Conservation (phyloP, 2,797 vertebrate species). For the Malurus leucopterus region DNA sequence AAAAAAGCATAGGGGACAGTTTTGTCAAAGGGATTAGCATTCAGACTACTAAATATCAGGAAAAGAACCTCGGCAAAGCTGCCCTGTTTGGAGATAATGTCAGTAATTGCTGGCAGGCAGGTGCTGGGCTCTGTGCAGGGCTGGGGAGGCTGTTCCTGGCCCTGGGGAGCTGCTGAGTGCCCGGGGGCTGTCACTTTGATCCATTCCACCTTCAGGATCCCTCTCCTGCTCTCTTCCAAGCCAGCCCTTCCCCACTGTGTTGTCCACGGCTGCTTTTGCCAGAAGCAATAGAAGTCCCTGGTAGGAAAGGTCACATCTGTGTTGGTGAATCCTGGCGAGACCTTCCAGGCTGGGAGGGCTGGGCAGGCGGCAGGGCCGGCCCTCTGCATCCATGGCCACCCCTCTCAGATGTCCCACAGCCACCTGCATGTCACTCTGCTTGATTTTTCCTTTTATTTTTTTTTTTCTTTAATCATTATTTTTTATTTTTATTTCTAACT, state of each 20-base stretch:
- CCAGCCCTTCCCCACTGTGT: conserved; percentile 10
- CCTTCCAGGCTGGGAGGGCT: conserved; percentile 26
- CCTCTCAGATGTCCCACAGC: background rate
- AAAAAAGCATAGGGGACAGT: conserved; percentile 60
- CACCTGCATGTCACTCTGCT: rapidly evolving
- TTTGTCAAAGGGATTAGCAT: conserved; percentile 83
- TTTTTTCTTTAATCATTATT: background rate
- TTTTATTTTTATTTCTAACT: background rate
- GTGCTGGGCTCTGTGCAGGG: conserved; percentile 64
- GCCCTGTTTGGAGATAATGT: conserved; percentile 69
- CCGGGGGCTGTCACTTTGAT: conserved; percentile 51
- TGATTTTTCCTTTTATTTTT: background rate
- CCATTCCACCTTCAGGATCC: conserved; percentile 58
- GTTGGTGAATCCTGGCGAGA: conserved; percentile 48
- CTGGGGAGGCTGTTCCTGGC: conserved; percentile 40
- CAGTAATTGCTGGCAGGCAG: conserved; percentile 78
- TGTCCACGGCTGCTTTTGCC: conserved; percentile 61
- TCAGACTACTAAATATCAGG: conserved; percentile 69
- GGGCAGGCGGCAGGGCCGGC: background rate
- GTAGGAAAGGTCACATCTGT: conserved; percentile 64
- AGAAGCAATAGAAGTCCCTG: conserved; percentile 65
- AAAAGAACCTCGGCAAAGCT: conserved; percentile 66
- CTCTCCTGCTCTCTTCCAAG: conserved; percentile 31
- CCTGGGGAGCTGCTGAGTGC: conserved; percentile 37
- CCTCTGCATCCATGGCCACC: background rate